Base-by-base conservation (phyloP, 2,113 vertebrate genomes). In the Sigmodon hispidus region DNA sequence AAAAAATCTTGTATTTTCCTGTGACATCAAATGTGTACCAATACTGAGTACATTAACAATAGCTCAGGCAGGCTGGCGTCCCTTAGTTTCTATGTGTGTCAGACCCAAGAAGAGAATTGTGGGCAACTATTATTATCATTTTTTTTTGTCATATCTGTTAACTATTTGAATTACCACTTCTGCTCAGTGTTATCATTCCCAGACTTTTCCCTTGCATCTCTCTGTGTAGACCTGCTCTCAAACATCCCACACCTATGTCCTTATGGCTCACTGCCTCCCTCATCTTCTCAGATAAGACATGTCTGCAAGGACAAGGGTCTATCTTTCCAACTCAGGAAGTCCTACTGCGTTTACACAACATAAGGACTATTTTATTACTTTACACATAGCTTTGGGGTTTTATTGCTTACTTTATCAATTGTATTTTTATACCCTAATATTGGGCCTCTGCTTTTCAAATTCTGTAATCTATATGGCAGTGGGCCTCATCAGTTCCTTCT, bases 61-160 rank as follows among this genome's bases (percentile, higher is more conserved):
- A n/a, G 67, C 7, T 70, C 16, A 36, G 19, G 67, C 36, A n/a
- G 67, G 67, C 67, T n/a, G n/a, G 67, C n/a, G 67, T n/a, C 67
- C 67, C 36, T 70, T 36, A 34, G 12, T 95, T 96, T 87, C n/a
- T 76, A 76, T 86, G 90, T 81, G 11, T 94, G 13, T 34, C 34
- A 86, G 21, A 43, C 3, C 84, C 15, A 89, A 91, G 55, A 91
- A 52, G 72, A 85, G n/a, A 81, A 93, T 80, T 96, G 52, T 89
- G 55, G 7, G 16, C 63, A 83, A 65, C 55, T n/a, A 36, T 16
- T 93, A 5, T 26, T n/a, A 36, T 16, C 90, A 5, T 26, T 26
- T 79, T 63, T 43, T 91, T 48, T 63, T 3, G 5, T 26, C 52
- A 0, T 57, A 29, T 94, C 21, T 86, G 29, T 83, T 73, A n/a